These are phyloP conservation scores for Hypena proboscidalis DNA, from an alignment of 2,888 invertebrate species.

Conservation along the genomic window DNA sequence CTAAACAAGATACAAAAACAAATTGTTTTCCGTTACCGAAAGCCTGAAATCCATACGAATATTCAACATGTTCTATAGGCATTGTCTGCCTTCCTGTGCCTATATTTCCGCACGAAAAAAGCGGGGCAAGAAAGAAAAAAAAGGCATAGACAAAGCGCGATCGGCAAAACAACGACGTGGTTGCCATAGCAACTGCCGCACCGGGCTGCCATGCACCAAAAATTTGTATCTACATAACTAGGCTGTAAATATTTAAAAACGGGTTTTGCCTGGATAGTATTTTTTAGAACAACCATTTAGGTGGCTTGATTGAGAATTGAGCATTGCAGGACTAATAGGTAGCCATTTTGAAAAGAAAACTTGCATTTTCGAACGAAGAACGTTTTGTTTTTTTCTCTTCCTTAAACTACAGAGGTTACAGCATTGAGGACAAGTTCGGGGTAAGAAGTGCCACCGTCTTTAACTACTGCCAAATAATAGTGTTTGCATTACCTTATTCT, in stretches of 20 bases:
- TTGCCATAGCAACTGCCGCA: conserved; percentile 75
- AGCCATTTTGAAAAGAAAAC: conserved; percentile 12
- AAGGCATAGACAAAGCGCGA: conserved; percentile 66
- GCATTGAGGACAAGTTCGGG: too few species aligned
- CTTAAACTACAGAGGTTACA: too few species aligned
- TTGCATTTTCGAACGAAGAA: too few species aligned
- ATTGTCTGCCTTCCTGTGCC: conserved; percentile 59
- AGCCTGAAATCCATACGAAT: conserved; percentile 32
- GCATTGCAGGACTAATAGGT: conserved; percentile 31
- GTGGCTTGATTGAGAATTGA: conserved; percentile 27
- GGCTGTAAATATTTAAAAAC: conserved; percentile 44
- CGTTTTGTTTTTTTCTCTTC: too few species aligned
- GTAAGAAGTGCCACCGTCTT: too few species aligned
- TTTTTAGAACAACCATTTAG: not conserved
- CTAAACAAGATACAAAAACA: too few species aligned
- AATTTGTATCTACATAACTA: conserved; percentile 49
- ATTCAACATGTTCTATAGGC: conserved; percentile 52
- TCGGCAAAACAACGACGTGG: conserved; percentile 80
- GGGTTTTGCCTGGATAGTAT: conserved; percentile 21
- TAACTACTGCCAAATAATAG: too few species aligned
- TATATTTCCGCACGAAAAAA: conserved; percentile 65
- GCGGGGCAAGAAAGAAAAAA: conserved; percentile 55
- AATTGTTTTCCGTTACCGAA: too few species aligned
- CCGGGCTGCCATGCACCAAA: conserved; percentile 59
- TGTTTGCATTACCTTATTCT: too few species aligned